Percentiles rank a stretch among this genome's conserved stretches.
These are phyloP conservation scores for Babylonia areolata DNA, from an alignment of 1,140 invertebrate genomes.

Conservation along the genomic window DNA sequence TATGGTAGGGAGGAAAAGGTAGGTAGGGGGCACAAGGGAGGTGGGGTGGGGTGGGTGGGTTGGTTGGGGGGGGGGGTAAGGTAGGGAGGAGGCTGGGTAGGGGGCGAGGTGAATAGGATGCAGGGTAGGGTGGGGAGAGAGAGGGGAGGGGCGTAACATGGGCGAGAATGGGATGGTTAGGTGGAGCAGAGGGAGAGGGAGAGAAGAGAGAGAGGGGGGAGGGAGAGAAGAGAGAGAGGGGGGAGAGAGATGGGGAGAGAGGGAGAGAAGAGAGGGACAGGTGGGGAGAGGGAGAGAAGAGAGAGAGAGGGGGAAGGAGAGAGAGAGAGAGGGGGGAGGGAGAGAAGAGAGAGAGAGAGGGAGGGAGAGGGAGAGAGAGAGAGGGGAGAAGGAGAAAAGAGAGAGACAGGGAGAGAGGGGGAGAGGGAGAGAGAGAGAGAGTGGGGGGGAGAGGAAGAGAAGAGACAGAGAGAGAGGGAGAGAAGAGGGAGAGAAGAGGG, in stretches of 20 bases:
- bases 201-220: too few relatives aligned
- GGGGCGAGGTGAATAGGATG: too few relatives aligned
- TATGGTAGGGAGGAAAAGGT: too few relatives aligned
- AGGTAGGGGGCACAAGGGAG: too few relatives aligned
- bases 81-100: too few relatives aligned
- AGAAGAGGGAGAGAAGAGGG: background rate
- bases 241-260: background rate
- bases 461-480: conserved; percentile 9
- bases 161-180: too few relatives aligned
- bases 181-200: too few relatives aligned
- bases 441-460: background rate
- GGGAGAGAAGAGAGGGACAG: conserved; percentile 13
- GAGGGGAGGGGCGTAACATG: too few relatives aligned
- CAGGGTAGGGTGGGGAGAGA: too few relatives aligned
- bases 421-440: background rate
- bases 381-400: background rate
- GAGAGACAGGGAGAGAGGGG: background rate
- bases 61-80: too few relatives aligned
- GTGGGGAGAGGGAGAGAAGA: background rate
- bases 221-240: too few relatives aligned
- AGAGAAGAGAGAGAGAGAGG: conserved; percentile 22
- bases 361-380: conserved; percentile 15
- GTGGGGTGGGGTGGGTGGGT: too few relatives aligned
- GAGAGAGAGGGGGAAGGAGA: conserved; percentile 10
- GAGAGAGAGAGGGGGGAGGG: background rate